A percentile compares a stretch with the other conserved stretches of the same genome.
Conservation (phyloP, 2,888 invertebrate genomes). For the Arctia plantaginis region DNA sequence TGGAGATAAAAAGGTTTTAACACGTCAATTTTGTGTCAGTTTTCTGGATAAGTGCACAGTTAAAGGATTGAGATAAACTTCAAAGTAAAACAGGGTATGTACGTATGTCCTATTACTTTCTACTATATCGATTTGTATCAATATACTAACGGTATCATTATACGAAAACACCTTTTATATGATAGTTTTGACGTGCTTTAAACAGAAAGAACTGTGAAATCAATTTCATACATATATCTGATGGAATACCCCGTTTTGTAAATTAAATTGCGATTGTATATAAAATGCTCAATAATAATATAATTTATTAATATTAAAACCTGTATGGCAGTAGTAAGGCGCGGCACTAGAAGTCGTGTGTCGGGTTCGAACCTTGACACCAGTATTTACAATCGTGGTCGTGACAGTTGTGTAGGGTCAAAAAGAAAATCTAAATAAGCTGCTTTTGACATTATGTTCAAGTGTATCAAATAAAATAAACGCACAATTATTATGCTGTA, state of each 20-base stretch:
- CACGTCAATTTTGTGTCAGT: constrained; percentile 68
- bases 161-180: constrained; percentile 42
- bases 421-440: constrained; percentile 19
- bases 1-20: constrained; percentile 65
- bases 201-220: constrained; percentile 3
- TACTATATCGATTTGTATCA: constrained; percentile 49
- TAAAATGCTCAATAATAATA: constrained; percentile 18
- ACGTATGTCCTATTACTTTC: constrained; percentile 48
- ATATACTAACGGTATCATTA: constrained; percentile 52
- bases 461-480: neutral
- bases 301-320: constrained; percentile 27
- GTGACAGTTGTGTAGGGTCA: constrained; percentile 33
- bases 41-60: constrained; percentile 66
- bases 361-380: constrained; percentile 53
- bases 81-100: constrained; percentile 79
- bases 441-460: neutral
- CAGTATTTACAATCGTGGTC: constrained; percentile 47
- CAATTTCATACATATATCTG: neutral
- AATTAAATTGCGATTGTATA: neutral
- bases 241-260: constrained; percentile 4
- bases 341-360: constrained; percentile 32
- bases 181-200: constrained; percentile 10
- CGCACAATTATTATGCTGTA: neutral
- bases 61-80: constrained; percentile 75
- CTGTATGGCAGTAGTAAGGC: constrained; percentile 29